These are phyloP conservation scores for Poeciliopsis retropinna DNA, from an alignment of 2,113 vertebrate genomes.

Conservation along the genomic window DNA sequence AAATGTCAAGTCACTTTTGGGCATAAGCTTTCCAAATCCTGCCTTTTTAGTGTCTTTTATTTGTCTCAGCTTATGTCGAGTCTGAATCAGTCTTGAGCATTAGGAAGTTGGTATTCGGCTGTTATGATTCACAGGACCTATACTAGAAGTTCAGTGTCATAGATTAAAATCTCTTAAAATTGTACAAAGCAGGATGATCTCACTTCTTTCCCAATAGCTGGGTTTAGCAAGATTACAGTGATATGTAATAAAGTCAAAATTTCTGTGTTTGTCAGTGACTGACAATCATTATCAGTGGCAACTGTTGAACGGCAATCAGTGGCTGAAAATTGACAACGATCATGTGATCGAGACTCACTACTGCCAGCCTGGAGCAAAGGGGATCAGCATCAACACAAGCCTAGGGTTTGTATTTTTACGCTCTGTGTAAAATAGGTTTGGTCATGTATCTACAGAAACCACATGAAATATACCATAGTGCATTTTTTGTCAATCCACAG, in stretches of 20 bases:
- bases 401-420: conserved; percentile 40
- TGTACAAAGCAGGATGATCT: not conserved
- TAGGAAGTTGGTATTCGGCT: not conserved
- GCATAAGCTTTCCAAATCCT: not conserved
- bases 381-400: conserved; percentile 57
- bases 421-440: no score
- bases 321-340: conserved; percentile 57
- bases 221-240: no score
- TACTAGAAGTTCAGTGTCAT: not conserved
- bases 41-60: not conserved
- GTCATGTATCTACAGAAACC: not conserved
- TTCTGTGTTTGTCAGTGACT: conserved; percentile 23
- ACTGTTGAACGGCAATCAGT: conserved; percentile 35
- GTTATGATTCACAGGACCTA: not conserved
- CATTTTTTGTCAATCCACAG: conserved; percentile 31
- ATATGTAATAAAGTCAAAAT: not conserved
- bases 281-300: conserved; percentile 68
- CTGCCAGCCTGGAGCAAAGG: conserved; percentile 69
- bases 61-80: conserved; percentile 14
- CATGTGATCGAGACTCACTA: conserved; percentile 74
- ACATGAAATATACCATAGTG: not conserved
- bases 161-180: not conserved
- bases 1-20: not conserved
- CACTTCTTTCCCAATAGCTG: not conserved
- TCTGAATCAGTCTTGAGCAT: not conserved